Conservation (phyloP, 2,888 invertebrate genomes). For the Heliconius sara region DNA sequence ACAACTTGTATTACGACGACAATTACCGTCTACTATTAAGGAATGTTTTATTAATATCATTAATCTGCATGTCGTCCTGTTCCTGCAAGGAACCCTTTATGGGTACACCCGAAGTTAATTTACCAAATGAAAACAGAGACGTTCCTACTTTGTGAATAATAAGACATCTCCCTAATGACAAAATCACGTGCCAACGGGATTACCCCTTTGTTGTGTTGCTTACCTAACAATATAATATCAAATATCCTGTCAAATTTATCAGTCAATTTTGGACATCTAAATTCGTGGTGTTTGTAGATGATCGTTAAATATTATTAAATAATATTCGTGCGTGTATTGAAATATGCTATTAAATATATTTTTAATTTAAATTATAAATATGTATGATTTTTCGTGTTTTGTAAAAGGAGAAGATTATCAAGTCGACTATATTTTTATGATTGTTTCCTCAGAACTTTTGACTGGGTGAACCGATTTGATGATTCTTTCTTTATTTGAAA, state of each 20-base stretch:
- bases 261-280: slow-evolving; percentile 33
- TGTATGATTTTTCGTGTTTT: background rate
- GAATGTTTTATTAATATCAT: slow-evolving; percentile 68
- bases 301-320: background rate
- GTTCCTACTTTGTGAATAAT: slow-evolving; percentile 70
- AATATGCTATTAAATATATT: background rate
- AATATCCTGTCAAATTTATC: slow-evolving; percentile 43
- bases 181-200: slow-evolving; percentile 62
- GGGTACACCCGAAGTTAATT: slow-evolving; percentile 68
- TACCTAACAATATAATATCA: slow-evolving; percentile 46
- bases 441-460: too few species aligned
- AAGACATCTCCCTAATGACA: slow-evolving; percentile 73
- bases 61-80: slow-evolving; percentile 66
- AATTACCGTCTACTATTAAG: slow-evolving; percentile 38
- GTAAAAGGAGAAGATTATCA: too few species aligned
- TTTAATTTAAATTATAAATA: background rate
- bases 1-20: slow-evolving; percentile 36
- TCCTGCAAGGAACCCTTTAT: slow-evolving; percentile 60
- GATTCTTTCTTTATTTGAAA: too few species aligned
- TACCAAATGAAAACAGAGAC: slow-evolving; percentile 72
- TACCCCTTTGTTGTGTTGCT: slow-evolving; percentile 51
- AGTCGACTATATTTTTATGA: too few species aligned
- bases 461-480: too few species aligned
- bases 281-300: slow-evolving; percentile 14
- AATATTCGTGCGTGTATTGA: background rate